Conservation (phyloP, 1,140 invertebrate genomes). For the Goniozus legneri region DNA sequence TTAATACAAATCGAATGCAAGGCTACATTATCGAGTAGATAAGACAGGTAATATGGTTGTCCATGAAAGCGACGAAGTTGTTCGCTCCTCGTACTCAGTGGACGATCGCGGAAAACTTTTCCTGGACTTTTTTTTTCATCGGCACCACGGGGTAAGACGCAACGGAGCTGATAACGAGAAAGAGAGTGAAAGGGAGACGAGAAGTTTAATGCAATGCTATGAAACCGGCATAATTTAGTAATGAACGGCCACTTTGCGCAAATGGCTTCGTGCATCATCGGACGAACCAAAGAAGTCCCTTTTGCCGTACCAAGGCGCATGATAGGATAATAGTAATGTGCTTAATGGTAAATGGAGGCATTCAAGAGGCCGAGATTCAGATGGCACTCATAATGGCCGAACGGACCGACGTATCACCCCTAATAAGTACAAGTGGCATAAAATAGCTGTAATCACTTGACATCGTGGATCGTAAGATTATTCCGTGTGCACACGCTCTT, state of each 20-base stretch:
- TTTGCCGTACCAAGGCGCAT: conserved; percentile 37
- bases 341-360: conserved; percentile 56
- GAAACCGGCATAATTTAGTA: conserved; percentile 53
- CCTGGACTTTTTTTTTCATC: too few species aligned
- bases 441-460: conserved; percentile 54
- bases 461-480: conserved; percentile 47
- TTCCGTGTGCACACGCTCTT: too few species aligned
- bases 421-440: conserved; percentile 57
- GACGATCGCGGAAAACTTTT: too few species aligned
- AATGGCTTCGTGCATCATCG: conserved; percentile 49
- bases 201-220: conserved; percentile 45
- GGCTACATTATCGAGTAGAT: too few species aligned
- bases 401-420: conserved; percentile 45
- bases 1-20: too few species aligned
- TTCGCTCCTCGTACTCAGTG: too few species aligned
- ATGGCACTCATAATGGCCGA: conserved; percentile 52
- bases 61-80: too few species aligned
- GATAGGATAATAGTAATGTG: conserved; percentile 58
- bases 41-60: too few species aligned
- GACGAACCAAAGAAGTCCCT: conserved; percentile 46
- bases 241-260: conserved; percentile 54
- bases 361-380: conserved; percentile 53
- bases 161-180: conserved; percentile 5
- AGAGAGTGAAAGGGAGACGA: not conserved
- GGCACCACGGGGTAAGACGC: too few species aligned